Percentiles rank a stretch among this genome's conserved stretches.
phyloP scores from a whole-genome alignment of 2,113 vertebrate genomes.

The Nothocercus nigrocapillus region DNA sequence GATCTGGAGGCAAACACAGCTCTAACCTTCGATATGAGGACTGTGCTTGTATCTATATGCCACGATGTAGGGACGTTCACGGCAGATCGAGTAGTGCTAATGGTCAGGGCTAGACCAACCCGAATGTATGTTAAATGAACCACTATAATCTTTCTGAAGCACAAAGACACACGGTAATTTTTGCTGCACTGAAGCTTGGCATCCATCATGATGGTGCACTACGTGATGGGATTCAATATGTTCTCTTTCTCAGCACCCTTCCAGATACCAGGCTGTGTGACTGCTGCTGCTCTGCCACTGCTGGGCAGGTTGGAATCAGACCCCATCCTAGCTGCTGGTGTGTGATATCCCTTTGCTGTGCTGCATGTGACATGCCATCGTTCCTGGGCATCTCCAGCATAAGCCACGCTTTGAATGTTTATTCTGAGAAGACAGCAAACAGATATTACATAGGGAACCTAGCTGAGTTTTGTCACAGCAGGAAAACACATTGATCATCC shows the following conservation, averaged over 20 bases:
- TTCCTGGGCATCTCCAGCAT: neutral
- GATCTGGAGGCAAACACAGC: neutral
- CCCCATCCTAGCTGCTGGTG: neutral
- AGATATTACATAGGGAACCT: neutral
- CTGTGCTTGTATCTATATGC: neutral
- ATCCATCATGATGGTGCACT: neutral
- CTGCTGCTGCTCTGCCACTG: neutral
- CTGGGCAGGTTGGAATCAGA: neutral
- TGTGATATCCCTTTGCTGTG: neutral
- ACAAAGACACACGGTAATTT: too few species aligned
- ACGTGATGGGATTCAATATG: neutral
- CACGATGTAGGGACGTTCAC: rapidly evolving
- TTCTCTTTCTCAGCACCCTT: neutral
- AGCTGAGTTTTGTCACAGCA: neutral
- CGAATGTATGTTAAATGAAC: neutral
- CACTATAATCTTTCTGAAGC: neutral
- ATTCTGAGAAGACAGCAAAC: neutral
- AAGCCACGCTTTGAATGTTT: neutral
- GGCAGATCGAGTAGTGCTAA: neutral
- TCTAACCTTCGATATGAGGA: neutral
- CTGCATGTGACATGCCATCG: too few species aligned
- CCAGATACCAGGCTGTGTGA: neutral
- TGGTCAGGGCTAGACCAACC: neutral
- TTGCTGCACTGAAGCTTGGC: neutral
- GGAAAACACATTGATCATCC: neutral